Evolutionary conservation across 2,113 vertebrate genomes (phyloP).

Genomic region (Rhinogobius similis): DNA sequence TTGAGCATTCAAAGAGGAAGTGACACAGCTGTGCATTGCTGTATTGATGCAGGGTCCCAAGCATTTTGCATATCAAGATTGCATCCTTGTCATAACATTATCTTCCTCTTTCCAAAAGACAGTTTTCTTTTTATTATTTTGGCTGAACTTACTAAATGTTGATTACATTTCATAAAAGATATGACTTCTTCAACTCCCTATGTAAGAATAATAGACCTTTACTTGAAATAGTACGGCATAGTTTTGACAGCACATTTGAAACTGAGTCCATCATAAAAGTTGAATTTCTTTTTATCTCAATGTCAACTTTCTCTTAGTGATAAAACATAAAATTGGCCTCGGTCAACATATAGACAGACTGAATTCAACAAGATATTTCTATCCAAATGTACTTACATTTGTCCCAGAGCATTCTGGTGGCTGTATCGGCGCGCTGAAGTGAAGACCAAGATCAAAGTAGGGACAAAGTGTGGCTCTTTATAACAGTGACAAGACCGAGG

Average conservation of each 20-base stretch:
- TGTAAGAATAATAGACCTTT: not conserved
- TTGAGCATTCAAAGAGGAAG: slow-evolving; percentile 77
- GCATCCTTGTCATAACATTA: slow-evolving; percentile 33
- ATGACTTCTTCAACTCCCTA: not conserved
- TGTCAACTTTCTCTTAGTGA: not conserved
- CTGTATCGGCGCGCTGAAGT: slow-evolving; percentile 17
- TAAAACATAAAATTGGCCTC: not conserved
- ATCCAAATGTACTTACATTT: slow-evolving; percentile 75
- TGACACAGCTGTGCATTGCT: slow-evolving; percentile 70
- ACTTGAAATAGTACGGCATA: not conserved
- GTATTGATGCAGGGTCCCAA: slow-evolving; percentile 22
- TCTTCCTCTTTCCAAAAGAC: slow-evolving; percentile 55
- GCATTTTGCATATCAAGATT: slow-evolving; percentile 80
- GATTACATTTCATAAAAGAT: not conserved
- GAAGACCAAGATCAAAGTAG: slow-evolving; percentile 49
- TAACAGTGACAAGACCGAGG: slow-evolving; percentile 47
- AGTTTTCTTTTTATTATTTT: not conserved
- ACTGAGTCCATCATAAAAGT: not conserved
- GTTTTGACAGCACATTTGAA: not conserved
- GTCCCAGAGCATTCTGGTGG: slow-evolving; percentile 74
- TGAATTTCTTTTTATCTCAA: not conserved
- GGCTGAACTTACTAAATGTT: not conserved
- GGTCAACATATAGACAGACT: not conserved
- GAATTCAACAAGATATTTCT: not conserved
- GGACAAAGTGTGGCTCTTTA: slow-evolving; percentile 57